Conservation (phyloP, 2,113 vertebrate genomes). For the Cichladusa arquata region DNA sequence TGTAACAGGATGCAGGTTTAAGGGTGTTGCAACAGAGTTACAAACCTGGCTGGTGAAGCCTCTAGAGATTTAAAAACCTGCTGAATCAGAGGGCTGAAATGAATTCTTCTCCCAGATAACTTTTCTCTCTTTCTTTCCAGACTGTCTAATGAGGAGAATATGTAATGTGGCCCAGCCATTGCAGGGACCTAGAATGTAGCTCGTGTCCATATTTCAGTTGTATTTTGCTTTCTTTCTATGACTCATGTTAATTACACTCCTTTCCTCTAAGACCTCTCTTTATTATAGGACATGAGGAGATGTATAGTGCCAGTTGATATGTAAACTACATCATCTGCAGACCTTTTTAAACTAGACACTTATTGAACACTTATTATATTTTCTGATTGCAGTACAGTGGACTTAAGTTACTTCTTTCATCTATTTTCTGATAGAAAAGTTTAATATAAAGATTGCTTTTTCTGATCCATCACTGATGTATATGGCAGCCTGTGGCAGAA, state of each 20-base stretch:
- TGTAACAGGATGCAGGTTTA: not conserved
- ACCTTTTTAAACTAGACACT: not conserved
- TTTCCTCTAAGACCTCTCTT: not conserved
- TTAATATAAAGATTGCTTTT: not conserved
- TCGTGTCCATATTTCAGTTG: not conserved
- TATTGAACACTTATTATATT: not conserved
- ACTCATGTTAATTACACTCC: not conserved
- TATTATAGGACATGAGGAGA: not conserved
- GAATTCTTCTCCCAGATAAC: not conserved
- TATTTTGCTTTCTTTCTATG: not conserved
- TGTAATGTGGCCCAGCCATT: not conserved
- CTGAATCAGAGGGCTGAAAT: not conserved
- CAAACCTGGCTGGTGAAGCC: not conserved
- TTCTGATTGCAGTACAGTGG: not conserved
- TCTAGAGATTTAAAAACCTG: not conserved
- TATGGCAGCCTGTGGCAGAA: not conserved
- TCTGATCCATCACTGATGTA: not conserved
- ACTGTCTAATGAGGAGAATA: not conserved
- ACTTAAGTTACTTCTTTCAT: not conserved
- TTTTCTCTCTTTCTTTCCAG: not conserved
- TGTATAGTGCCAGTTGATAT: not conserved
- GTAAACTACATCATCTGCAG: not conserved
- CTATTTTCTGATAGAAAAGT: not conserved
- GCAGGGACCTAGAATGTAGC: fast-evolving
- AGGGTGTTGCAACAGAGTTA: not conserved